Evolutionary conservation across 2,797 vertebrate species (phyloP), one percentile per base, ranked within the genome.

Genomic region (Ctenochaetus hawaiiensis): DNA sequence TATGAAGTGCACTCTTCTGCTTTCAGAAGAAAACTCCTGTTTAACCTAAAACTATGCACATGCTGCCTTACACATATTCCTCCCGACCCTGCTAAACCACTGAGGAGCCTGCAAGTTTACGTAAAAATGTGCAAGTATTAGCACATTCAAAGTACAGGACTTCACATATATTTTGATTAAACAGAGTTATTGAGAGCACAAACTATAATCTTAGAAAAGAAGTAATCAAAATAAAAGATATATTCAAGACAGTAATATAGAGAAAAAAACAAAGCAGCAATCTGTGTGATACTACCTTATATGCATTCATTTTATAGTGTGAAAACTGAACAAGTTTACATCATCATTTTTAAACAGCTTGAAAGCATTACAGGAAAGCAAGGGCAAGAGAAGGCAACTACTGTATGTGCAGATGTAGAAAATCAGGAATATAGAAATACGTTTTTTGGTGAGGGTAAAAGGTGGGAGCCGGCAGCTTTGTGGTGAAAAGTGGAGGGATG

Each of bases 1-100:
- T 85, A 83, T 58, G 62, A 82, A 84, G 76, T 61, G 18, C 58
- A 67, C 74, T 75, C 63, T 72, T 72, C 66, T 84, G 69, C 80
- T 68, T 68, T 86, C 61, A 77, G 22, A 85, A 70, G 62, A 68
- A 76, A 83, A 81, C 48, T 72, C 70, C 49, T 77, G 63, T 85
- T 78, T 64, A 78, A 75, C 77, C 52, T 65, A 44, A 78, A 87
- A 72, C 52, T 75, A 79, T 78, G 72, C 69, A 57, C 45, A 22
- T 20, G 26, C 60, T 63, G 62, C 70, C 74, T 76, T 16, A 61
- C 49, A 67, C 41, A 57, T 57, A 77, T 59, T 56, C 70, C 64
- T 65, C 43, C 75, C 23, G 41, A 63, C 45, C 12, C 63, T 0
- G 34, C 44, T 60, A 67, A 73, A 81, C 58, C 64, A 75, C 70